Conservation (phyloP, 2,797 vertebrate genomes). For the Gallinago nigripennis region DNA sequence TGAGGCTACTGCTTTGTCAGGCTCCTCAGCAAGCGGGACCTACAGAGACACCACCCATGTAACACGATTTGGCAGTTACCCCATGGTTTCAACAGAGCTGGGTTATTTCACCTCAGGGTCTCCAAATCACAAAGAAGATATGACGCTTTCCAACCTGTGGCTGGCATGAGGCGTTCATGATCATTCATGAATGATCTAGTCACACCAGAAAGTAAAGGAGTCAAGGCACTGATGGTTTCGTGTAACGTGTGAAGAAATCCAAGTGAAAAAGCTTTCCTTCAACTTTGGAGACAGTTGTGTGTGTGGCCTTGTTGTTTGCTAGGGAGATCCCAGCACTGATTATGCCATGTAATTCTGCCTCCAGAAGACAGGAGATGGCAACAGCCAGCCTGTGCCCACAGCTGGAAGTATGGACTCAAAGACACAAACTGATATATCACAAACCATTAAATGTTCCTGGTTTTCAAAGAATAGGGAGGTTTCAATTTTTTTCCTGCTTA, state of each 20-base stretch:
- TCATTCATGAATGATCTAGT: neutral
- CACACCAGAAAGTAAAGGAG: neutral
- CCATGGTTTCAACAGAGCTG: rapidly evolving
- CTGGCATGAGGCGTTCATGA: rapidly evolving
- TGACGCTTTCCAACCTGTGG: neutral
- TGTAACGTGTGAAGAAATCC: neutral
- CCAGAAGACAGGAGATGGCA: neutral
- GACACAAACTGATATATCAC: neutral
- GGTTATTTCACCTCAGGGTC: neutral
- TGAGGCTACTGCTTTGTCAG: neutral
- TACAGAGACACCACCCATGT: rapidly evolving
- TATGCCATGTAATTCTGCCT: neutral
- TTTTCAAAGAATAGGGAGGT: neutral
- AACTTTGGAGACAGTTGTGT: rapidly evolving
- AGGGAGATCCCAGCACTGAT: neutral
- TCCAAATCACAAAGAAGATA: neutral
- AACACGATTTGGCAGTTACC: neutral
- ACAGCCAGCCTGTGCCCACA: neutral
- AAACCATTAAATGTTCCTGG: neutral
- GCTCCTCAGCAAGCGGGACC: neutral
- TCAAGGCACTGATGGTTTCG: neutral
- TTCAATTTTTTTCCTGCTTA: neutral
- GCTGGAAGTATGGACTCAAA: neutral
- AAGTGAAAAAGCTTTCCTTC: neutral
- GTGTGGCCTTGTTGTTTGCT: neutral